Percentiles rank a stretch among this genome's conserved stretches.
Evolutionary conservation across 2,888 invertebrate genomes (phyloP).

Genomic region (Macrostomum cliftonense): DNA sequence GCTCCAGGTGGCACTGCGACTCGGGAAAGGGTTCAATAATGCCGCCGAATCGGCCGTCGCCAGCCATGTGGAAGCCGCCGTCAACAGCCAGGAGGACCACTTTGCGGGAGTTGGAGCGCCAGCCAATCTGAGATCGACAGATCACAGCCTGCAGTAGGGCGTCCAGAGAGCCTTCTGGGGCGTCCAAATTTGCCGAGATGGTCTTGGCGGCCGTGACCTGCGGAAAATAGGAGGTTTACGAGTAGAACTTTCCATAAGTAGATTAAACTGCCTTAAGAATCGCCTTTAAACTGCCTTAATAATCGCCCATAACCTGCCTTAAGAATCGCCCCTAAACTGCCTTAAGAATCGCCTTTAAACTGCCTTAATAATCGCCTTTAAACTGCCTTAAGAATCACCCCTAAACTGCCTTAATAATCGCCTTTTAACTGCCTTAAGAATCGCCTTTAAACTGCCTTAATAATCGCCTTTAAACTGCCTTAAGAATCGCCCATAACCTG

Average conservation of each 20-base stretch:
- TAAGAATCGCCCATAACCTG: too few relatives aligned
- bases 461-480: too few relatives aligned
- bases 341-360: too few relatives aligned
- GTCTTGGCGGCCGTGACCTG: neutral
- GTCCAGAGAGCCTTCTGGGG: constrained; percentile 96
- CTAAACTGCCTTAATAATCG: too few relatives aligned
- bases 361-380: too few relatives aligned
- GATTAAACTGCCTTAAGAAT: too few relatives aligned
- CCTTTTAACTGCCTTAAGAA: too few relatives aligned
- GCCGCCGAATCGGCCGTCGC: constrained; percentile 68
- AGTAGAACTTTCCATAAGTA: neutral
- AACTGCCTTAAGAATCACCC: too few relatives aligned
- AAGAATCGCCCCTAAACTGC: too few relatives aligned
- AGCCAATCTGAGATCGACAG: constrained; percentile 63
- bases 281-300: too few relatives aligned
- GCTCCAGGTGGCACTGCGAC: neutral
- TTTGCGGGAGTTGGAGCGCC: constrained; percentile 76
- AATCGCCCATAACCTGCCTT: too few relatives aligned
- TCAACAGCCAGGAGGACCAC: constrained; percentile 92
- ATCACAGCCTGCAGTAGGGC: constrained; percentile 97
- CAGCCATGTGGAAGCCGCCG: constrained; percentile 94
- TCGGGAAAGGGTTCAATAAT: constrained; percentile 2
- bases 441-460: too few relatives aligned
- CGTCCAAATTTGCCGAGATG: constrained; percentile 76
- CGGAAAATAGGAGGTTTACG: neutral